Percentiles rank a stretch among this genome's conserved stretches.
phyloP scores from a whole-genome alignment of 92 coral and sea anemone genomes.

The Parazoanthus darwini region DNA sequence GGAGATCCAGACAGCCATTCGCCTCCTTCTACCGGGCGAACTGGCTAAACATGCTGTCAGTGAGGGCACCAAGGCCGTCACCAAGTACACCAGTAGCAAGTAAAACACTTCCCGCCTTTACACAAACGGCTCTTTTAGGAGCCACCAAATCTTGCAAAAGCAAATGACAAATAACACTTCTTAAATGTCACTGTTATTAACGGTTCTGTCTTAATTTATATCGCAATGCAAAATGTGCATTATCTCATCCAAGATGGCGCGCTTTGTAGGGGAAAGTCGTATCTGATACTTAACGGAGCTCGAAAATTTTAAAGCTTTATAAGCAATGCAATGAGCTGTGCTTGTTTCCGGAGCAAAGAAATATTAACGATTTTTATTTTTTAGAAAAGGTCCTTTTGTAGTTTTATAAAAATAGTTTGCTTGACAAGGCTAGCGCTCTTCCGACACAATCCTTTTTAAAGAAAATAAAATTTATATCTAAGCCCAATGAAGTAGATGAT shows the following conservation, averaged over 20 bases:
- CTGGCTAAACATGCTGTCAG: constrained; percentile 7
- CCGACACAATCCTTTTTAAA: constrained; percentile 18
- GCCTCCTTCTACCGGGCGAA: not conserved
- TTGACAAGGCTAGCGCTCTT: constrained; percentile 30
- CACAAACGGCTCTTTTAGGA: no score
- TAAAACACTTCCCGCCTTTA: no score
- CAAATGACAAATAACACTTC: constrained; percentile 11
- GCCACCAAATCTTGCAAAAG: no score
- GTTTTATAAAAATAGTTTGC: constrained; percentile 26
- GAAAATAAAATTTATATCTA: constrained; percentile 17
- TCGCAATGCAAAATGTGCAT: constrained; percentile 11
- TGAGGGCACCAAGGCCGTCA: no score
- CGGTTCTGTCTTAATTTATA: constrained; percentile 28
- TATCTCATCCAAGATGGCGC: constrained; percentile 26
- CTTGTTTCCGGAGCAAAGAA: constrained; percentile 25
- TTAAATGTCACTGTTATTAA: constrained; percentile 26
- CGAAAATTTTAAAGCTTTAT: constrained; percentile 23
- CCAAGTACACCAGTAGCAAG: no score
- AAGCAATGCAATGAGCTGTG: constrained; percentile 24
- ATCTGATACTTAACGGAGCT: constrained; percentile 25
- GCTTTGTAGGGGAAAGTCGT: constrained; percentile 5
- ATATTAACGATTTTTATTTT: constrained; percentile 18
- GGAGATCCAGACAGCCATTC: no score
- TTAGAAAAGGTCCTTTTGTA: constrained; percentile 28
- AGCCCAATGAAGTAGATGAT: constrained; percentile 22